These are phyloP conservation scores for Polypterus senegalus DNA, from an alignment of 2,113 vertebrate genomes.

Conservation along the genomic window DNA sequence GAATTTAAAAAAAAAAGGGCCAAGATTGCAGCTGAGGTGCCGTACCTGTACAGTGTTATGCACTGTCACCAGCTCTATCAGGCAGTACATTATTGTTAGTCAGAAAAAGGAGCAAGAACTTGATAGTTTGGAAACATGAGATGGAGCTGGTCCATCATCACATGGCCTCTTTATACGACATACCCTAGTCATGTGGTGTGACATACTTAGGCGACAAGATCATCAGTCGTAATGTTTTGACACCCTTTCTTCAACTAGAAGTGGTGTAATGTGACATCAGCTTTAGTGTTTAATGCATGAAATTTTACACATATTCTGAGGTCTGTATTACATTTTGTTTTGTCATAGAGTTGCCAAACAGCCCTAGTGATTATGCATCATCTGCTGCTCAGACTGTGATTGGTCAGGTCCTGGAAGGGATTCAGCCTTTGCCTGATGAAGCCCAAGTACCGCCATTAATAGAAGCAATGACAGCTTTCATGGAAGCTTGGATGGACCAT, in stretches of 20 bases:
- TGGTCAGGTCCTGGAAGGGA: constrained; percentile 64
- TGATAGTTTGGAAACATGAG: too few relatives aligned
- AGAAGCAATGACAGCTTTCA: constrained; percentile 58
- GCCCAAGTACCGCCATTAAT: constrained; percentile 47
- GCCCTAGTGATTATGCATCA: constrained; percentile 56
- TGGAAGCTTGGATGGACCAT: constrained; percentile 83
- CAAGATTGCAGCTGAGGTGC: too few relatives aligned
- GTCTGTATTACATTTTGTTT: not conserved
- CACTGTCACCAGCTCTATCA: too few relatives aligned
- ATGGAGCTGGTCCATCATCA: too few relatives aligned
- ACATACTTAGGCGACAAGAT: not conserved
- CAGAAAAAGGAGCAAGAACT: too few relatives aligned
- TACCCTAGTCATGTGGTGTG: too few relatives aligned
- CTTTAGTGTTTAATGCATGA: not conserved
- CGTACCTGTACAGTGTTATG: too few relatives aligned
- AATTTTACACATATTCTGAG: not conserved
- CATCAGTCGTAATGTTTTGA: not conserved
- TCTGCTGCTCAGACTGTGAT: constrained; percentile 56
- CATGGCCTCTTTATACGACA: too few relatives aligned
- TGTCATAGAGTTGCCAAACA: constrained; percentile 48
- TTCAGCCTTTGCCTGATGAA: constrained; percentile 48
- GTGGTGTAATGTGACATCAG: not conserved
- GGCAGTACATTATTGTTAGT: too few relatives aligned
- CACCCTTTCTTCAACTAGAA: not conserved
- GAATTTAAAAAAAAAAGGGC: too few relatives aligned